Percentiles rank a stretch among this genome's conserved stretches.
phyloP scores from a whole-genome alignment of 2,888 invertebrate genomes.

The Xylota sylvarum region DNA sequence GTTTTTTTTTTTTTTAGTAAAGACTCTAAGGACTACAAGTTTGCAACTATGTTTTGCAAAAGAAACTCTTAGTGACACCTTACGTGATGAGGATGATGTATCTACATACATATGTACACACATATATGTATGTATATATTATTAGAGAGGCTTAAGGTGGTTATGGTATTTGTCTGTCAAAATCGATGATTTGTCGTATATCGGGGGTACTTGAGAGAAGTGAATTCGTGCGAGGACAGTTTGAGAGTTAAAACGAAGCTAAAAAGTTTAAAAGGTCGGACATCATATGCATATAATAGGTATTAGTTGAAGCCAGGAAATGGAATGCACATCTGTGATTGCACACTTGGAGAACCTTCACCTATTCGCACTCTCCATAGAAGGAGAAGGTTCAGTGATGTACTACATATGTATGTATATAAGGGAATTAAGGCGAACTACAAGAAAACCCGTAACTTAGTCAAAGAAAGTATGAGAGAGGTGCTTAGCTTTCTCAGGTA shows the following conservation, averaged over 20 bases:
- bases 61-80: slow-evolving; percentile 63
- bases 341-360: too few relatives aligned
- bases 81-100: slow-evolving; percentile 25
- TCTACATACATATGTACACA: too few relatives aligned
- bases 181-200: slow-evolving; percentile 62
- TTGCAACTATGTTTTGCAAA: slow-evolving; percentile 41
- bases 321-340: too few relatives aligned
- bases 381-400: too few relatives aligned
- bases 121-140: too few relatives aligned
- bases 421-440: too few relatives aligned
- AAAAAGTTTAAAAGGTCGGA: neutral
- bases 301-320: too few relatives aligned
- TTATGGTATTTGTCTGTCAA: slow-evolving; percentile 39
- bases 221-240: slow-evolving; percentile 19
- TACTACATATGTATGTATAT: too few relatives aligned
- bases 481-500: too few relatives aligned
- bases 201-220: slow-evolving; percentile 22
- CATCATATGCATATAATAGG: neutral
- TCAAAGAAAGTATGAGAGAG: too few relatives aligned
- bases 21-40: slow-evolving; percentile 22
- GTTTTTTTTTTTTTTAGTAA: slow-evolving; percentile 3
- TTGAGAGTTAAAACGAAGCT: neutral
- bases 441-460: too few relatives aligned
- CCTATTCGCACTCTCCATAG: too few relatives aligned
- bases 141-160: slow-evolving; percentile 34